phyloP scores from a whole-genome alignment of 2,888 invertebrate species.

The Bugula neritina region DNA sequence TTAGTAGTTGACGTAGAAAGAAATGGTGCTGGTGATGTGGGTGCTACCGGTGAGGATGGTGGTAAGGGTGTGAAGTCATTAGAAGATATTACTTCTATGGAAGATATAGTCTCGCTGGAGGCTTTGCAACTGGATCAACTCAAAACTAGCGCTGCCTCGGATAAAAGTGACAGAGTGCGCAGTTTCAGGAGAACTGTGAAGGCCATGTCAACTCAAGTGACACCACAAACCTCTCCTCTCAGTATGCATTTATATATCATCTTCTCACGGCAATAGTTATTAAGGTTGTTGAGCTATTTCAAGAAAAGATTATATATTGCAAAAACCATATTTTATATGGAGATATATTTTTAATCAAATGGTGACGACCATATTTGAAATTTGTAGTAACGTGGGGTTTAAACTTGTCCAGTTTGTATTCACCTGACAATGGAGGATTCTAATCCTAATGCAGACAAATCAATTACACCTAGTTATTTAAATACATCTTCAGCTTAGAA shows the following conservation, averaged over 20 bases:
- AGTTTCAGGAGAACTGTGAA: conserved; percentile 19
- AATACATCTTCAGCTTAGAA: too few species aligned
- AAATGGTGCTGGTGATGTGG: not conserved
- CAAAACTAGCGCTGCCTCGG: not conserved
- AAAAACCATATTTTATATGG: too few species aligned
- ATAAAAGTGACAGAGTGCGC: not conserved
- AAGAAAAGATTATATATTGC: too few species aligned
- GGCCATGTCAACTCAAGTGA: conserved; percentile 22
- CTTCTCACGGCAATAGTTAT: too few species aligned
- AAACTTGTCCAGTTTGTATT: too few species aligned
- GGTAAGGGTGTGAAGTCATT: not conserved
- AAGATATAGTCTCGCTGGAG: conserved; percentile 13
- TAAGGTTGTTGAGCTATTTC: too few species aligned
- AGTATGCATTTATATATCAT: not conserved
- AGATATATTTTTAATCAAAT: too few species aligned
- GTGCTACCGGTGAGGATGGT: not conserved
- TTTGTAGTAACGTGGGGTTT: too few species aligned
- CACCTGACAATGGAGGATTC: too few species aligned
- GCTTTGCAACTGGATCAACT: not conserved
- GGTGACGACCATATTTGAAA: too few species aligned
- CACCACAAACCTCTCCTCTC: conserved; percentile 20
- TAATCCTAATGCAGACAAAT: too few species aligned
- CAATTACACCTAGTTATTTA: too few species aligned
- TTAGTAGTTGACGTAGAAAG: conserved; percentile 6
- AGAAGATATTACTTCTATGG: conserved; percentile 16